Evolutionary conservation across 2,888 invertebrate genomes (phyloP), one percentile per base, ranked within the genome.

Genomic region (Drosophila pegasa): DNA sequence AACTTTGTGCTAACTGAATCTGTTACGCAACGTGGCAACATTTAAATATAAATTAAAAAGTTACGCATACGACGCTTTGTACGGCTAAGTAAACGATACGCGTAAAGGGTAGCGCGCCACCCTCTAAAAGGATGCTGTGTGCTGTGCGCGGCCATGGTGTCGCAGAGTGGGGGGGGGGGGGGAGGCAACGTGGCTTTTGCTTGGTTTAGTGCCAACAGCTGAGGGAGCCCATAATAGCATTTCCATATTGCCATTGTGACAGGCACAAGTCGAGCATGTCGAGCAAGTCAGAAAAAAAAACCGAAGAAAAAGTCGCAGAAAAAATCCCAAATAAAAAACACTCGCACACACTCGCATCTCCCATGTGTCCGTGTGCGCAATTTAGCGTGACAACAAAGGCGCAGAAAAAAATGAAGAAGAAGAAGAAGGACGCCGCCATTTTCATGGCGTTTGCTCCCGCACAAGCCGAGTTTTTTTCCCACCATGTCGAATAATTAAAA

Each of bases 1-100:
- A 63, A 65, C 33, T 62, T 45, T 47, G 41, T 38, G 22, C 50
- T 56, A 62, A 56, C 60, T 57, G 75, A 74, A 78, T 67, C 66
- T 63, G 70, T 61, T 56, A 45, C 55, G 54, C 70, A 74, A 58
- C 55, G 57, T 63, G 78, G 40, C 63, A 61, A 63, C 78, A 86
- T 88, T 85, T 74, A 78, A 80, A 88, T 85, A 78, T 75, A 85
- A 82, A 88, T 88, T 78, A 88, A 83, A 83, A 85, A 80, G 78
- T 80, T 80, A 74, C 83, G 65, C 83, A 86, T 82, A 78, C 88
- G 77, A 40, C 79, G 63, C 68, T 62, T 70, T 65, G 70, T 43
- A 57, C 66, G 29, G 9, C 38, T 41, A 27, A 51, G 16, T 29
- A 52, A 61, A 51, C 66, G 67, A 63, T 47, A 50, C 16, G 3